Percentiles rank a stretch among this genome's conserved stretches.
Evolutionary conservation across 2,797 vertebrate species (phyloP).

Genomic region (Sus cebifrons): DNA sequence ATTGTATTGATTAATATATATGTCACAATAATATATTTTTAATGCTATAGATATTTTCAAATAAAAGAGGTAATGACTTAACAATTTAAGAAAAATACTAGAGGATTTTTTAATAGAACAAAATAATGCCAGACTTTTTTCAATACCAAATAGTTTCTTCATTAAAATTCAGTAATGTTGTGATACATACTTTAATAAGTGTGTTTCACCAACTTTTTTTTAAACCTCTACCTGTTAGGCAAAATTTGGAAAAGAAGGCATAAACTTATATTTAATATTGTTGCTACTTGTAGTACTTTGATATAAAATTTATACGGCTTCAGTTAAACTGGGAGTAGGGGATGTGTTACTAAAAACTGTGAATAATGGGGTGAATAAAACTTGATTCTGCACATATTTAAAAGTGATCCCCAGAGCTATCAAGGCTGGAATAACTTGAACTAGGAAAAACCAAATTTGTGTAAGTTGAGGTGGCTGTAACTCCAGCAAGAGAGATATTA

Average conservation of each 20-base stretch:
- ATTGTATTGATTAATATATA: background rate
- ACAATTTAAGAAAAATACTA: constrained; percentile 15
- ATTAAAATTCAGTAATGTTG: constrained; percentile 47
- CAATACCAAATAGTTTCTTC: constrained; percentile 14
- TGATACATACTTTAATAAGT: constrained; percentile 44
- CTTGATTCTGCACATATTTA: constrained; percentile 15
- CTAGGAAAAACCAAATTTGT: background rate
- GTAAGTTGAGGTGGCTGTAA: background rate
- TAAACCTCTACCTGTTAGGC: background rate
- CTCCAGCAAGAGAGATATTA: background rate
- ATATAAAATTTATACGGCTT: constrained; percentile 45
- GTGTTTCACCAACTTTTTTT: background rate
- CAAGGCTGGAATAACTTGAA: background rate
- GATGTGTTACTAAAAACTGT: constrained; percentile 13
- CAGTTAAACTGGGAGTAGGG: background rate
- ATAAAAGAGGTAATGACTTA: background rate
- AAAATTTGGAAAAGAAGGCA: constrained; percentile 39
- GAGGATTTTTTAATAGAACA: constrained; percentile 53
- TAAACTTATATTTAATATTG: constrained; percentile 40
- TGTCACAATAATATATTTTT: constrained; percentile 68
- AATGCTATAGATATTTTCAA: background rate
- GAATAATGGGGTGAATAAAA: background rate
- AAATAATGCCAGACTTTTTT: constrained; percentile 50
- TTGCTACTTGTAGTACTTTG: constrained; percentile 16
- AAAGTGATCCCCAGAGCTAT: background rate